Conservation (phyloP, 92 coral and sea anemone species). For the Porites cylindrica region DNA sequence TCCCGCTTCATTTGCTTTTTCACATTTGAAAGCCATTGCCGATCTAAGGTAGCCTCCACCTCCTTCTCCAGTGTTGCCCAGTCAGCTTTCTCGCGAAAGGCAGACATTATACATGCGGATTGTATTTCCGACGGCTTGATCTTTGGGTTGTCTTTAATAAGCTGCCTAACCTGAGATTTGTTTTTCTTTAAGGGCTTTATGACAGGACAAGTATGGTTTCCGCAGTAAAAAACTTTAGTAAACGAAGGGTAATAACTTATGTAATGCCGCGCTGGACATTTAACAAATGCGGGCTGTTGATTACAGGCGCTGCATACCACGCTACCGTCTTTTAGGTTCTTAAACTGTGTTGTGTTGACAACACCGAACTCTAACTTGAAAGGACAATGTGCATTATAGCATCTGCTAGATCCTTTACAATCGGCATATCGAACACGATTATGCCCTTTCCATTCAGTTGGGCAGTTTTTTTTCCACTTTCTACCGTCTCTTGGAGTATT, state of each 20-base stretch:
- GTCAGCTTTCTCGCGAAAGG: conserved; percentile 42
- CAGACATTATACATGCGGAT: conserved; percentile 59
- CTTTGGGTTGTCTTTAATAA: conserved; percentile 64
- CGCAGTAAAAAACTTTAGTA: conserved; percentile 18
- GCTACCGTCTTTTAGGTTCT: conserved; percentile 29
- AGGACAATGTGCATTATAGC: conserved; percentile 31
- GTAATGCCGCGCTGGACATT: conserved; percentile 44
- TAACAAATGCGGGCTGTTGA: not conserved
- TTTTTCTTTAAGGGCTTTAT: not conserved
- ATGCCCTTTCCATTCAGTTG: conserved; percentile 59
- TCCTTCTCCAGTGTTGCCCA: conserved; percentile 61
- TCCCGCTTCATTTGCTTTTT: conserved; percentile 61
- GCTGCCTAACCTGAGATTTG: not conserved
- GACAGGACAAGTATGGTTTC: not conserved
- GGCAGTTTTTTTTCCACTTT: conserved; percentile 61
- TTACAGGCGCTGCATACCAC: conserved; percentile 41
- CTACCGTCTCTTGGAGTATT: conserved; percentile 46
- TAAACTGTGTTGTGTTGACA: conserved; percentile 45
- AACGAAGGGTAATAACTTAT: conserved; percentile 6
- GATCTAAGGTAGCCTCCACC: conserved; percentile 55
- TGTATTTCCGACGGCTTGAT: conserved; percentile 15
- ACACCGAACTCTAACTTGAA: conserved; percentile 46
- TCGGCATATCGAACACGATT: conserved; percentile 40
- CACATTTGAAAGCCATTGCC: conserved; percentile 57
- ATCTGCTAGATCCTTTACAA: conserved; percentile 35